Evolutionary conservation across 1,140 invertebrate genomes (phyloP).

Genomic region (Neodiprion virginianus): DNA sequence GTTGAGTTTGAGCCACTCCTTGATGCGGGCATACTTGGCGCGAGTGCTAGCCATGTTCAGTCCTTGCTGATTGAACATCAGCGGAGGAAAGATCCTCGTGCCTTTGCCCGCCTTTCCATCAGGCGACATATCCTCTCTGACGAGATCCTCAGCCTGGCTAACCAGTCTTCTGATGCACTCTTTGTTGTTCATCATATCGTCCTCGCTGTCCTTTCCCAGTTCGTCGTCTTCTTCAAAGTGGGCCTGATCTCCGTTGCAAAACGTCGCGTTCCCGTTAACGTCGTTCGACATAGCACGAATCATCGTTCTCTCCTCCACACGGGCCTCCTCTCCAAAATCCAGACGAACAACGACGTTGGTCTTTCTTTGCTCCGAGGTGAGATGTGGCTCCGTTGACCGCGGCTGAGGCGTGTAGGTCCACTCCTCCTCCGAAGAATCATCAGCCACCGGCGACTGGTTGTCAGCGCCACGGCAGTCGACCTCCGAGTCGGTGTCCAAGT

Average conservation of each 20-base stretch:
- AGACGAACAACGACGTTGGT: conserved; percentile 45
- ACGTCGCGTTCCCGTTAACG: conserved; percentile 17
- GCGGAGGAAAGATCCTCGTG: conserved; percentile 61
- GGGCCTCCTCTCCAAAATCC: conserved; percentile 44
- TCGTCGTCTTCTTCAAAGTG: conserved; percentile 32
- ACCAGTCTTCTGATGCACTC: conserved; percentile 70
- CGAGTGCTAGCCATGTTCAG: conserved; percentile 57
- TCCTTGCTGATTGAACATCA: conserved; percentile 60
- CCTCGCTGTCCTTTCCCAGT: conserved; percentile 12
- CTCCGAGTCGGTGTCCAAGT: conserved; percentile 84
- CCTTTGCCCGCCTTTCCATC: conserved; percentile 57
- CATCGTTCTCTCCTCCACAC: conserved; percentile 29
- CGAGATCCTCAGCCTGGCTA: conserved; percentile 75
- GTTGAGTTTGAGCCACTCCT: conserved; percentile 71
- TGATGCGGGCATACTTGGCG: conserved; percentile 71
- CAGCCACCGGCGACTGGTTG: conserved; percentile 46
- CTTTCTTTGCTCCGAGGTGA: conserved; percentile 30
- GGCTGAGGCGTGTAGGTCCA: conserved; percentile 70
- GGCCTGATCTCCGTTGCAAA: conserved; percentile 16
- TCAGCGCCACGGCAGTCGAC: conserved; percentile 40
- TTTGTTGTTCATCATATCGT: conserved; percentile 20
- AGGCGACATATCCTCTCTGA: conserved; percentile 55
- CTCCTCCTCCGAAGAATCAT: conserved; percentile 75
- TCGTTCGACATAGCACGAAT: conserved; percentile 18
- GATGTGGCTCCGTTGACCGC: conserved; percentile 32